Conservation (phyloP, 2,888 invertebrate genomes). For the Tipula vernalis region DNA sequence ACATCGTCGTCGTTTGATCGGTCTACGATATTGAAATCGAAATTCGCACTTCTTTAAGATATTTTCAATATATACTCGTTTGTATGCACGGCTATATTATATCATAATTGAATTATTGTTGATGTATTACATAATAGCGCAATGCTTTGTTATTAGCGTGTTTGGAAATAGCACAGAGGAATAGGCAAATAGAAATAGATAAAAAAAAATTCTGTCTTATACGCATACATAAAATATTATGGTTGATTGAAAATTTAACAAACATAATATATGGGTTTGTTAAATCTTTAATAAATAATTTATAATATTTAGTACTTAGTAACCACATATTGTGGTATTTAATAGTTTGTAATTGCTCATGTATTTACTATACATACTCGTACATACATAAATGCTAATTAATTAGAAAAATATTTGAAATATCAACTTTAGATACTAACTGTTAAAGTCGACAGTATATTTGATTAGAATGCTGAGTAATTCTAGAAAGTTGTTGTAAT, state of each 20-base stretch:
- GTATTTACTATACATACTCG: no score
- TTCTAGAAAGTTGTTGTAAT: not conserved
- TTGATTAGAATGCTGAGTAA: not conserved
- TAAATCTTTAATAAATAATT: not conserved
- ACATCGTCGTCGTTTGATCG: not conserved
- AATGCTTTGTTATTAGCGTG: not conserved
- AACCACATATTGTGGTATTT: not conserved
- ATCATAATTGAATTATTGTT: not conserved
- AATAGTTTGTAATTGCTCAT: no score
- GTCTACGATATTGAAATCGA: not conserved
- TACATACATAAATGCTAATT: not conserved
- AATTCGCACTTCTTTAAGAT: not conserved
- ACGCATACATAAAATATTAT: no score
- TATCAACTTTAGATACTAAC: not conserved
- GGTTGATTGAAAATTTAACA: not conserved
- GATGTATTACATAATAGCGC: not conserved
- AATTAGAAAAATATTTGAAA: not conserved
- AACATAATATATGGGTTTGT: not conserved
- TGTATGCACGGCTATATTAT: not conserved
- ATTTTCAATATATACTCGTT: not conserved
- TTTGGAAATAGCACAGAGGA: not conserved
- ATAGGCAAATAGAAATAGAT: not conserved
- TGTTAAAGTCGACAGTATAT: not conserved
- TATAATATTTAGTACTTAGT: not conserved
- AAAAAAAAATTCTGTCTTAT: not conserved